Percentiles rank a stretch among this genome's conserved stretches.
These are phyloP conservation scores for Bimastos eiseni DNA, from an alignment of 2,888 invertebrate genomes.

Conservation along the genomic window DNA sequence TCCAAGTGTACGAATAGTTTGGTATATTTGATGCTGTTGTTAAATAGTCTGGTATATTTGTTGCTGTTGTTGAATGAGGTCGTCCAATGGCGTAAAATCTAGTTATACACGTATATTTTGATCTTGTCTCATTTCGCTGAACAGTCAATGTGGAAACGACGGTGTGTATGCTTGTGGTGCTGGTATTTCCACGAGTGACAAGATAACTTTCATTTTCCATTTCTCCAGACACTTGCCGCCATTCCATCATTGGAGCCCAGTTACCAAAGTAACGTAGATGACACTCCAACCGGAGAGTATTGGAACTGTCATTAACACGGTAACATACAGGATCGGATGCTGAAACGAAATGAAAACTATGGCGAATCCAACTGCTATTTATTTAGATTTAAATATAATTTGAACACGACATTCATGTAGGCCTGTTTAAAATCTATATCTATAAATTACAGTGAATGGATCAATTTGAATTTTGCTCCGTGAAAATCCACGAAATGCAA, in stretches of 20 bases:
- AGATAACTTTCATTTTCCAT: not conserved
- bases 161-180: not conserved
- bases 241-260: not conserved
- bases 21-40: not conserved
- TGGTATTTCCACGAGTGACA: not conserved
- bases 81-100: not conserved
- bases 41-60: not conserved
- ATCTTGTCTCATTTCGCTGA: not conserved
- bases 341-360: not conserved
- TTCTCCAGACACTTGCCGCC: slow-evolving; percentile 13
- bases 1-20: not conserved
- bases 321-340: not conserved
- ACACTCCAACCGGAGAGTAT: not conserved
- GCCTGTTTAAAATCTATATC: too few relatives aligned
- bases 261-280: not conserved
- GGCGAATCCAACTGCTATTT: too few relatives aligned
- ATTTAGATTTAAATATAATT: too few relatives aligned
- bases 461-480: too few relatives aligned
- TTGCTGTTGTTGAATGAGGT: not conserved
- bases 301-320: not conserved
- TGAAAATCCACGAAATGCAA: too few relatives aligned
- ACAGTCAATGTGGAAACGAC: not conserved
- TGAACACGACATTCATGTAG: too few relatives aligned
- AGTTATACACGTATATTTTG: not conserved
- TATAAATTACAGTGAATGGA: too few relatives aligned